Conservation (phyloP, 2,113 vertebrate species). For the Cavia aperea region DNA sequence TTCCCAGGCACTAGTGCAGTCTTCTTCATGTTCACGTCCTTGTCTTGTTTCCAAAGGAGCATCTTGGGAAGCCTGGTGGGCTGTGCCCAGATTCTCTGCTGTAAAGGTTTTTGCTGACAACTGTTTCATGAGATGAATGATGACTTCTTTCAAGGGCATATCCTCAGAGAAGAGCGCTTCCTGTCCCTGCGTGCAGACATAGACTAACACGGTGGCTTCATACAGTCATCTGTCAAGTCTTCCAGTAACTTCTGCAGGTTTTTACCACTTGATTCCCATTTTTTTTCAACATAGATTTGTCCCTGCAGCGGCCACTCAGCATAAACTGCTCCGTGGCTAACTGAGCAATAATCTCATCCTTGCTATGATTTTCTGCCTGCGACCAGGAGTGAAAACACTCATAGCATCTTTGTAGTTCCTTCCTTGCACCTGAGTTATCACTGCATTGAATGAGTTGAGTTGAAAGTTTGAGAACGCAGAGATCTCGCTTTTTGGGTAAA, state of each 20-base stretch:
- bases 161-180: constrained; percentile 51
- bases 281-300: neutral
- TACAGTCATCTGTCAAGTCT: neutral
- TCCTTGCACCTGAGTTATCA: neutral
- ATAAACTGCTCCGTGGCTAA: constrained; percentile 24
- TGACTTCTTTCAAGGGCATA: constrained; percentile 53
- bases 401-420: neutral
- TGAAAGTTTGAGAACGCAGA: neutral
- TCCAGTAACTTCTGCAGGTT: constrained; percentile 44
- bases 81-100: neutral
- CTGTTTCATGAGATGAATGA: neutral
- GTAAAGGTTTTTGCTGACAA: neutral
- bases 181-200: constrained; percentile 32
- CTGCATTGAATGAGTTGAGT: neutral
- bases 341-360: constrained; percentile 12
- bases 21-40: neutral
- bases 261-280: constrained; percentile 39
- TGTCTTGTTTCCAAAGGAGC: neutral
- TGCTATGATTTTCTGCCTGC: constrained; percentile 43
- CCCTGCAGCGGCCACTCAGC: neutral
- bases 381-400: neutral
- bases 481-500: neutral
- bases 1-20: neutral
- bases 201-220: constrained; percentile 27
- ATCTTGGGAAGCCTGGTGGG: neutral